Evolutionary conservation across 2,797 vertebrate species (phyloP).

Genomic region (Nothura maculosa): DNA sequence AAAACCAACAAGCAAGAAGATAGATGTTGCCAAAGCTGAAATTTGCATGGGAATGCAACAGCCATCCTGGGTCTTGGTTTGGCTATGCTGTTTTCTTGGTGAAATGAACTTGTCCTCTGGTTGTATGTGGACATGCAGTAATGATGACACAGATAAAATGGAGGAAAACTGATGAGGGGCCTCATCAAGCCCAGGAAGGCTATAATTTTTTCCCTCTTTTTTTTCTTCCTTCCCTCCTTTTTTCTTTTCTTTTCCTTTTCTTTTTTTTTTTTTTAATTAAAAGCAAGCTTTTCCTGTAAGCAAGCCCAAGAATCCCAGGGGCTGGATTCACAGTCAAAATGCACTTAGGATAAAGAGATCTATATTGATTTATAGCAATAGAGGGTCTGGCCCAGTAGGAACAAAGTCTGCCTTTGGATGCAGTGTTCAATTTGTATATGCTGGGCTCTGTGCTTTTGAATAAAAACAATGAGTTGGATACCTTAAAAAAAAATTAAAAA

Average conservation of each 20-base stretch:
- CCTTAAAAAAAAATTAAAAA: too few relatives aligned
- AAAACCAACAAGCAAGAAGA: not conserved
- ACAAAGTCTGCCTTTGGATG: not conserved
- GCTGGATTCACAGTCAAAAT: conserved; percentile 36
- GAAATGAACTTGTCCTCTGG: not conserved
- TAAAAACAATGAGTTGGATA: conserved; percentile 25
- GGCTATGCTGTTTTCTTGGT: not conserved
- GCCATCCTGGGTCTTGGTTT: not conserved
- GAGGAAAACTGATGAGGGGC: conserved; percentile 3
- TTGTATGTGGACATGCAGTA: not conserved
- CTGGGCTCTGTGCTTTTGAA: conserved; percentile 33
- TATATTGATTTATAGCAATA: conserved; percentile 38
- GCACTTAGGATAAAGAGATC: conserved; percentile 57
- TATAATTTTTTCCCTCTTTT: not conserved
- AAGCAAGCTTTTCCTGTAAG: conserved; percentile 51
- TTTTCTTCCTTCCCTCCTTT: too few relatives aligned
- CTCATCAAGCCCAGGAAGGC: not conserved
- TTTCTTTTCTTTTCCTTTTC: too few relatives aligned
- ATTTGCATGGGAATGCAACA: not conserved
- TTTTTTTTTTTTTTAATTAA: conserved; percentile 38
- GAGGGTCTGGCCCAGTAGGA: conserved; percentile 38
- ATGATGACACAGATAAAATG: not conserved
- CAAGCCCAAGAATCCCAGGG: conserved; percentile 35
- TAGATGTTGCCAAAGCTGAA: conserved; percentile 9
- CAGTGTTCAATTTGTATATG: not conserved